These are phyloP conservation scores for Thermophis baileyi DNA, from an alignment of 2,113 vertebrate genomes.

Conservation along the genomic window DNA sequence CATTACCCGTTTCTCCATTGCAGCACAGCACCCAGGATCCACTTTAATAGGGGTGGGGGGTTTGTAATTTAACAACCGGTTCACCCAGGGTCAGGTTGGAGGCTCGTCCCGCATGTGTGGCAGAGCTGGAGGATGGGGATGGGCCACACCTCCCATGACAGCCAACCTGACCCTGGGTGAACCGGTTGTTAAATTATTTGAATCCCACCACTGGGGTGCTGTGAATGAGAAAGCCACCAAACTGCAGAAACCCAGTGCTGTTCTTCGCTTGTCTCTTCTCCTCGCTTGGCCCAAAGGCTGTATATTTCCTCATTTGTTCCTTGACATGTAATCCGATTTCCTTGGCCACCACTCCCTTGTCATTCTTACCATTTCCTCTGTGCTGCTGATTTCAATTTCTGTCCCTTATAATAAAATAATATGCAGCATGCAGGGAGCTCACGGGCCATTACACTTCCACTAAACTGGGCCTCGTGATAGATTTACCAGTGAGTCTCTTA, in stretches of 20 bases:
- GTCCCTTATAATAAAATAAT: not conserved
- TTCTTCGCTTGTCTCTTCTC: not conserved
- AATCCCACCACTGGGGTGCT: too few species aligned
- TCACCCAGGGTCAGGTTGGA: too few species aligned
- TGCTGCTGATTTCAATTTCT: not conserved
- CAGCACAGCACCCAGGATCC: too few species aligned
- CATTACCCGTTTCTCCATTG: too few species aligned
- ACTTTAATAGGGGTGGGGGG: too few species aligned
- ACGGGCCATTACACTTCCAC: not conserved
- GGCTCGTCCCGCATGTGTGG: too few species aligned
- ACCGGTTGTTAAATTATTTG: too few species aligned
- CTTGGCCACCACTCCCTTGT: not conserved
- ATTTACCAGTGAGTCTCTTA: conserved; percentile 22
- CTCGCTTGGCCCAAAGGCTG: accelerated
- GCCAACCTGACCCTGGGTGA: too few species aligned
- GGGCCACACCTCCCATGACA: too few species aligned
- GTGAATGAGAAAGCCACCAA: not conserved
- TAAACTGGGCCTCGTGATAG: conserved; percentile 17
- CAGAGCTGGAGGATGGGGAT: accelerated
- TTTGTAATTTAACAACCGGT: too few species aligned
- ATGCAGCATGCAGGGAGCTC: not conserved
- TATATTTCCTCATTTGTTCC: not conserved
- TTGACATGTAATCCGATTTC: not conserved
- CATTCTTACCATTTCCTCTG: not conserved
- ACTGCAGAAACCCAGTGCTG: too few species aligned